Base-by-base conservation (phyloP, 2,888 invertebrate species). In the Agriopis leucophaearia region DNA sequence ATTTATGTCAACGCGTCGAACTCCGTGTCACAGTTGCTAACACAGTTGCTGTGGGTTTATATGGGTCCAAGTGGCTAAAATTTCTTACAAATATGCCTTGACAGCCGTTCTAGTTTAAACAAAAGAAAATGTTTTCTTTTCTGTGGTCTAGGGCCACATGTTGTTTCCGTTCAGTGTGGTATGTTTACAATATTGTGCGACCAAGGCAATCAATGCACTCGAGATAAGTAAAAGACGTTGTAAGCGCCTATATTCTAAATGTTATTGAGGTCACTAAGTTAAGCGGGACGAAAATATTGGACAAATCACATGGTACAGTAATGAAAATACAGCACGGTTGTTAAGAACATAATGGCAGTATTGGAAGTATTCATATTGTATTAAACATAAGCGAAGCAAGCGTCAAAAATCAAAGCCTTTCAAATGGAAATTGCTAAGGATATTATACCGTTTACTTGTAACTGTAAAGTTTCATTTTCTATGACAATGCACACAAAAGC, bases 291-390 rank as follows among this genome's bases (percentile, higher is more conserved):
- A 15, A 38, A 10, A 38, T 10, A 16, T 16, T 27, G 13, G 16
- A 51, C 27, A 27, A 15, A 15, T 1, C 5, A 38, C 36, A 15
- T 1, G 10, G 6, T 8, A 54, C 15, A 16, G 16, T 54, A 16
- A 13, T 13, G 50, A 47, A 47, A 48, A 8, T 51, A 10, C 15
- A 38, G 52, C 36, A 15, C 38, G 6, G 10, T 12, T 16, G 12
- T 54, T 38, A 52, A 10, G 15, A 52, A 15, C 38, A 9, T 36
- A 52, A 36, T 13, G 9, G n/a, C 35, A 51, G 50, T 51, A 38
- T 54, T 38, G 15, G 36, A 54, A 54, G 52, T 54, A 54, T 54
- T 54, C 16, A 12, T 38, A 54, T 38, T 16, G 10, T 51, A 16
- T 35, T 50, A n/a, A 38, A 54, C 15, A 38, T 15, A 40, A 52